Percentiles rank a stretch among this genome's conserved stretches.
Conservation (phyloP, 2,888 invertebrate species). For the Pyrrhia umbra region DNA sequence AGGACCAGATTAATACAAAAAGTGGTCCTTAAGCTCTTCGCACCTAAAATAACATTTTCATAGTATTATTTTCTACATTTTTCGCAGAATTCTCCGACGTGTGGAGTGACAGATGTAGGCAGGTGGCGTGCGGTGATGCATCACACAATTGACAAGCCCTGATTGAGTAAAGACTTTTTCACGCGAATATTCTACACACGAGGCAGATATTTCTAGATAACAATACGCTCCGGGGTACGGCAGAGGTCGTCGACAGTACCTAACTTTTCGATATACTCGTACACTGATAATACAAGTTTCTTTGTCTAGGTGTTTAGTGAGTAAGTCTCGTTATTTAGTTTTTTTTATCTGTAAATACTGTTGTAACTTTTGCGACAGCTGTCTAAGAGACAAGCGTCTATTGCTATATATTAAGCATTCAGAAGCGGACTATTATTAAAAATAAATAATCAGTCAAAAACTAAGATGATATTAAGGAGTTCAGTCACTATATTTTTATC, state of each 20-base stretch:
- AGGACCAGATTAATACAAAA: background rate
- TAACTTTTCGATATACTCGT: background rate
- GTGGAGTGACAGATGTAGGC: conserved; percentile 49
- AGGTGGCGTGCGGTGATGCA: conserved; percentile 54
- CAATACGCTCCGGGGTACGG: background rate
- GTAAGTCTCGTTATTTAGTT: background rate
- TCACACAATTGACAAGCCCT: conserved; percentile 52
- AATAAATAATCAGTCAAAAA: too few relatives aligned
- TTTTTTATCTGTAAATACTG: background rate
- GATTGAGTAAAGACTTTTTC: conserved; percentile 48
- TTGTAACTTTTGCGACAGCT: conserved; percentile 1
- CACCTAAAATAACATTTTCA: background rate
- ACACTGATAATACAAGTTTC: background rate
- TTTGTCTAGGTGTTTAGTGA: background rate
- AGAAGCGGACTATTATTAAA: too few relatives aligned
- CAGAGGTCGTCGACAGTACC: background rate
- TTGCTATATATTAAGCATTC: too few relatives aligned
- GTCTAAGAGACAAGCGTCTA: background rate
- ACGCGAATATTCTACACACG: conserved; percentile 21
- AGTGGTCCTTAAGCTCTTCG: background rate
- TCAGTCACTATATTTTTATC: too few relatives aligned
- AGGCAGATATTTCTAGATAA: conserved; percentile 5
- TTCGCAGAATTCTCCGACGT: conserved; percentile 2
- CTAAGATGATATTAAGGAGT: too few relatives aligned
- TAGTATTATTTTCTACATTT: conserved; percentile 15